Evolutionary conservation across 1,140 invertebrate genomes (phyloP).

Genomic region (Agrilus planipennis): DNA sequence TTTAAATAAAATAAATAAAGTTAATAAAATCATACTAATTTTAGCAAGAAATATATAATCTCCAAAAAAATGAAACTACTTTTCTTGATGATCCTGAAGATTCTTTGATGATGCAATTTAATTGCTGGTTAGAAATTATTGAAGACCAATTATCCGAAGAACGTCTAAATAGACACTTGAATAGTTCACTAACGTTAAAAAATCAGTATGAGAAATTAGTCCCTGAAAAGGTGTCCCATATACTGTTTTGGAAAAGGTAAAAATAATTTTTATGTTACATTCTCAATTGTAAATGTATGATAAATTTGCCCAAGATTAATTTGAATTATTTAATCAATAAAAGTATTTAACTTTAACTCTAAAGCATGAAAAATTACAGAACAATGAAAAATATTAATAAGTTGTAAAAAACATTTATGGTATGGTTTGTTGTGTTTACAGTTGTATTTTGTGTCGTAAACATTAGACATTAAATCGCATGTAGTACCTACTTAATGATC

Average conservation of each 20-base stretch:
- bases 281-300: too few relatives aligned
- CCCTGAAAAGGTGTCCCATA: constrained; percentile 39
- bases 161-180: constrained; percentile 33
- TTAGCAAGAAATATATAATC: constrained; percentile 31
- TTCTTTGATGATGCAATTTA: constrained; percentile 30
- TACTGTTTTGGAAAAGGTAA: constrained; percentile 46
- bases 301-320: too few relatives aligned
- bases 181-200: constrained; percentile 35
- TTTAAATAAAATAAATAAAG: not conserved
- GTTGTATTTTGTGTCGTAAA: too few relatives aligned
- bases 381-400: too few relatives aligned
- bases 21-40: not conserved
- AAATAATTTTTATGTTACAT: too few relatives aligned
- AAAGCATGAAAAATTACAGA: too few relatives aligned
- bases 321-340: too few relatives aligned
- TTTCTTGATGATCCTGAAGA: constrained; percentile 34
- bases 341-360: too few relatives aligned
- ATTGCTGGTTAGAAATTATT: constrained; percentile 38
- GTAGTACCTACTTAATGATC: too few relatives aligned
- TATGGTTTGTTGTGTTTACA: too few relatives aligned
- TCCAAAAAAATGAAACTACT: constrained; percentile 34
- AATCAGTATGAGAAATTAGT: constrained; percentile 41
- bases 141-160: constrained; percentile 37
- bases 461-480: too few relatives aligned
- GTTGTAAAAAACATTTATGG: too few relatives aligned